These are phyloP conservation scores for Trinectes maculatus DNA, from an alignment of 2,113 vertebrate species.

Conservation along the genomic window DNA sequence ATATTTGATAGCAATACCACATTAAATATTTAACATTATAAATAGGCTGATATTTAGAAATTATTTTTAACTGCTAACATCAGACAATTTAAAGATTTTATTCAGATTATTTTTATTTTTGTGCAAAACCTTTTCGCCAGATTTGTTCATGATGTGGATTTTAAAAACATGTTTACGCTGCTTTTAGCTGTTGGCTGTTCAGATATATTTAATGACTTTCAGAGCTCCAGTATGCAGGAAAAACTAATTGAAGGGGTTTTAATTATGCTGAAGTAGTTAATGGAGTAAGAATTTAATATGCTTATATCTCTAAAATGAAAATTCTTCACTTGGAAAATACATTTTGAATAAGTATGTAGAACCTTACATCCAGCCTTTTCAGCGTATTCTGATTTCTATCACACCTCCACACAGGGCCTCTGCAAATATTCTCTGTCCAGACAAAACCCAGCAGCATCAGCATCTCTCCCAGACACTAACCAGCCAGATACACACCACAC, in stretches of 20 bases:
- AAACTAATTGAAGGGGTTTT: constrained; percentile 16
- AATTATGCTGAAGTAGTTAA: constrained; percentile 23
- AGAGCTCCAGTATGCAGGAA: not conserved
- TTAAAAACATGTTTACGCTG: constrained; percentile 38
- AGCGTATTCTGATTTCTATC: constrained; percentile 4
- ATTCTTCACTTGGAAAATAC: not conserved
- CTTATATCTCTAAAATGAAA: no score
- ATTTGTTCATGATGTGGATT: constrained; percentile 30
- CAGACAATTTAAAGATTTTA: constrained; percentile 24
- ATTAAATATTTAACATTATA: constrained; percentile 62
- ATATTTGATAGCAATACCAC: constrained; percentile 46
- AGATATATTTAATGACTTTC: constrained; percentile 11
- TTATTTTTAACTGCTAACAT: constrained; percentile 16
- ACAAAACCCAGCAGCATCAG: not conserved
- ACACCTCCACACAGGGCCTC: not conserved
- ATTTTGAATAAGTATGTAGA: no score
- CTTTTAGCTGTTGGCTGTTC: constrained; percentile 43
- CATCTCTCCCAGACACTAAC: not conserved
- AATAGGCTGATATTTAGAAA: constrained; percentile 49
- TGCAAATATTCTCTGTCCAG: not conserved
- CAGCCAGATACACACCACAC: not conserved
- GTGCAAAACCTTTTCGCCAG: not conserved
- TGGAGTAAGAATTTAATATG: no score
- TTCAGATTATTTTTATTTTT: constrained; percentile 31
- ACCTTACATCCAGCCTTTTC: not conserved